Base-by-base conservation (phyloP, 2,888 invertebrate genomes). In the Leptopilina myrica region DNA sequence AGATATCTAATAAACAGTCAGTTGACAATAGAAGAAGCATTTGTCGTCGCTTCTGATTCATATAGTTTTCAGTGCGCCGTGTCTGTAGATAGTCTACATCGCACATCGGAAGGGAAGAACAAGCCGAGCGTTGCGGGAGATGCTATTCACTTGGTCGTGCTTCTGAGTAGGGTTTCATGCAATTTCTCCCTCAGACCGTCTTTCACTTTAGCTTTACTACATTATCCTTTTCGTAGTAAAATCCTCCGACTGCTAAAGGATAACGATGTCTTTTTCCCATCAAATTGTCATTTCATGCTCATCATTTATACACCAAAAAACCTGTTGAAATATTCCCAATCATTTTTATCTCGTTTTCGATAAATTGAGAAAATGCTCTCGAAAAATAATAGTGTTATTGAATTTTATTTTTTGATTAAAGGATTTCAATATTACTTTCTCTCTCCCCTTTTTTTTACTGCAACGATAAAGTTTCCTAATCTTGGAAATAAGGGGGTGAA, bases 1-100 rank as follows among this genome's bases (percentile, higher is more conserved):
- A 89, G 90, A 91, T 90, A 90, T 89, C 90, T 91, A 91, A 91
- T 91, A 91, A 91, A 91, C 90, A 90, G 89, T 85, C 86, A 86
- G 85, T 82, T 86, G 87, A 91, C 91, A 90, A 91, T 91, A 88
- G 88, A 84, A 87, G 89, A 90, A 86, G 88, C 87, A 89, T 90
- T 88, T 89, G 89, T 89, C 89, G 89, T 88, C 85, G 82, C 88
- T 86, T 83, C 79, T 88, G 88, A 90, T 90, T 91, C 89, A 86
- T 90, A 89, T 89, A 89, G 78, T 81, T 73, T 81, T 81, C 79
- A 76, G 77, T 78, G 5, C 33, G 33, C 33, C 33, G 33, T 77
- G 78, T 79, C 79, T 79, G 79, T 82, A 83, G 80, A 80, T 79
- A 79, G 78, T 78, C 66, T 79, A 80, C 77, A 77, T 75, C 80